Percentiles rank a stretch among this genome's conserved stretches.
phyloP scores from a whole-genome alignment of 2,113 vertebrate genomes.

The Dascyllus trimaculatus region DNA sequence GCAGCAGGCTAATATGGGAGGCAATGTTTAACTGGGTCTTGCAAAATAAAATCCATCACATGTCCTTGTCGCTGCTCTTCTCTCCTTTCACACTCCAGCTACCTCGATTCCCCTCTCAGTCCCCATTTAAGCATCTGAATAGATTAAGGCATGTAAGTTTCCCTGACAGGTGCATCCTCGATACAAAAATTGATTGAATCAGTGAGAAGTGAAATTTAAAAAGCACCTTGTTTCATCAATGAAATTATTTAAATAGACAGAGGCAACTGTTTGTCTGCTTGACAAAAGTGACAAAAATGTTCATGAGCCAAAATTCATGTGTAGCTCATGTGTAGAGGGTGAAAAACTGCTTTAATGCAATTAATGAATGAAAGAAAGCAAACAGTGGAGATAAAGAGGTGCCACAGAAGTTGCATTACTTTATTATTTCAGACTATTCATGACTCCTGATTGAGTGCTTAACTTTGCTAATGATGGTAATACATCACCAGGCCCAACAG shows the following conservation, averaged over 20 bases:
- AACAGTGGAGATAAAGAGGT: conserved; percentile 19
- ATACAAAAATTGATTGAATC: conserved; percentile 11
- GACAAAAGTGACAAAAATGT: neutral
- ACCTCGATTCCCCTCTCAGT: neutral
- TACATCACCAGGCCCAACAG: conserved; percentile 46
- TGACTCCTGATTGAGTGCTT: conserved; percentile 51
- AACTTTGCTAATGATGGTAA: conserved; percentile 50
- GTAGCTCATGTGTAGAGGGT: neutral
- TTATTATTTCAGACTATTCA: conserved; percentile 55
- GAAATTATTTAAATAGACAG: neutral
- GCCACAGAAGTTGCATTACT: conserved; percentile 24
- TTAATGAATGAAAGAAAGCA: conserved; percentile 31
- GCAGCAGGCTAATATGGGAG: conserved; percentile 13
- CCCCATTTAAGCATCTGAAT: conserved; percentile 26
- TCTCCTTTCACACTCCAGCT: conserved; percentile 49
- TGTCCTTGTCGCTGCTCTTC: conserved; percentile 19
- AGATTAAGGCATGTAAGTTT: neutral
- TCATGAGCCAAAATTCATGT: neutral
- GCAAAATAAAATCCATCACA: conserved; percentile 28
- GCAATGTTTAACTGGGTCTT: neutral
- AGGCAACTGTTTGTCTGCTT: neutral
- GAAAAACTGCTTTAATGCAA: conserved; percentile 13
- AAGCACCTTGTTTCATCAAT: neutral
- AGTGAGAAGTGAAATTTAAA: neutral
- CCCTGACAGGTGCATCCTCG: conserved; percentile 19